These are phyloP conservation scores for Lucinisca nassula DNA, from an alignment of 2,888 invertebrate genomes.

Conservation along the genomic window DNA sequence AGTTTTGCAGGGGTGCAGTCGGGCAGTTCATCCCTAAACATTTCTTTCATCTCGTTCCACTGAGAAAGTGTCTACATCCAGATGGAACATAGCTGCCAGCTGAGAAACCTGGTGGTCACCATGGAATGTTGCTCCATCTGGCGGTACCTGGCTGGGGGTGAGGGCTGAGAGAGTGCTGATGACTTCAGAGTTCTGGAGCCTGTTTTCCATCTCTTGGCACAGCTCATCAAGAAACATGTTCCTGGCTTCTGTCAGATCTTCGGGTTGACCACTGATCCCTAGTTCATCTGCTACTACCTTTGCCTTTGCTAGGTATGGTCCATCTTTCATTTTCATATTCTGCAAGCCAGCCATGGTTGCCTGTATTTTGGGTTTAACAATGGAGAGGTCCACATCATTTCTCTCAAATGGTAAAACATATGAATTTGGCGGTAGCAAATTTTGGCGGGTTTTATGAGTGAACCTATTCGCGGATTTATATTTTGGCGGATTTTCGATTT, in stretches of 20 bases:
- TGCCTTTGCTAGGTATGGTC: conserved; percentile 16
- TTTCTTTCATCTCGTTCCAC: conserved; percentile 31
- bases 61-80: conserved; percentile 10
- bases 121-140: conserved; percentile 22
- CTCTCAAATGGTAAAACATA: no score
- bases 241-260: not conserved
- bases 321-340: conserved; percentile 18
- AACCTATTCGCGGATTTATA: no score
- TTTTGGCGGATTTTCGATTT: no score
- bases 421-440: no score
- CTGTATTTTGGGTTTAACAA: conserved; percentile 30
- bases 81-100: conserved; percentile 13
- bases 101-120: conserved; percentile 27
- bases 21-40: not conserved
- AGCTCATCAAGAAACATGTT: conserved; percentile 16
- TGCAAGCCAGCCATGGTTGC: not conserved
- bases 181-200: conserved; percentile 35
- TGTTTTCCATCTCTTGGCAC: not conserved
- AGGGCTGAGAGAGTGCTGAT: conserved; percentile 21
- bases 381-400: conserved; percentile 27
- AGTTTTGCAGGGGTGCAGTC: conserved; percentile 13
- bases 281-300: not conserved
- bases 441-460: no score
- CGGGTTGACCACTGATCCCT: no score
- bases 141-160: conserved; percentile 18